These are phyloP conservation scores for Daboia siamensis DNA, from an alignment of 2,113 vertebrate genomes.

Conservation along the genomic window DNA sequence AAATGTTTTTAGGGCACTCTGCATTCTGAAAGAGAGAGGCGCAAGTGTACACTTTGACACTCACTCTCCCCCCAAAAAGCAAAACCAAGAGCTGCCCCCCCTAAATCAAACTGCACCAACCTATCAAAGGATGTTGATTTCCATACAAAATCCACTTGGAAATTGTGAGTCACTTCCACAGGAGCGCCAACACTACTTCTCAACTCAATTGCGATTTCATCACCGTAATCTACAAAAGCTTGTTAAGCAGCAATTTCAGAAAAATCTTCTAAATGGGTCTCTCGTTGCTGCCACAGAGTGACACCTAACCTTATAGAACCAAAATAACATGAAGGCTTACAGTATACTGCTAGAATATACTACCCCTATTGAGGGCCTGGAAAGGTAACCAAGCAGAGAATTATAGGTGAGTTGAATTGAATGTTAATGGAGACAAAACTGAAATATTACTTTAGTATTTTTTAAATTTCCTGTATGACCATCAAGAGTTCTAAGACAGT, in stretches of 20 bases:
- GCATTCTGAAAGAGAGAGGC: slow-evolving; percentile 79
- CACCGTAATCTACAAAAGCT: slow-evolving; percentile 88
- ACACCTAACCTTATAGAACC: not conserved
- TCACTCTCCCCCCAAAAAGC: not conserved
- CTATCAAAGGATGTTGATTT: slow-evolving; percentile 99
- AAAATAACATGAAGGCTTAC: not conserved
- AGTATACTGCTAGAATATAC: too few relatives aligned
- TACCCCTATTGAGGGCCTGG: not conserved
- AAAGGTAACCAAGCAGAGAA: not conserved
- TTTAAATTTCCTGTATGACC: not conserved
- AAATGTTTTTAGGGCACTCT: slow-evolving; percentile 95
- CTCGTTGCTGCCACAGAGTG: slow-evolving; percentile 10
- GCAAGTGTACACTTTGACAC: too few relatives aligned
- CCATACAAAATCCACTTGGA: slow-evolving; percentile 99
- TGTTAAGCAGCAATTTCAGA: slow-evolving; percentile 75
- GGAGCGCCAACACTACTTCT: slow-evolving; percentile 94
- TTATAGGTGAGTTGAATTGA: not conserved
- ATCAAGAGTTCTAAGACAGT: not conserved
- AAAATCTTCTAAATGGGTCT: slow-evolving; percentile 15
- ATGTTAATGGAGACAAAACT: not conserved
- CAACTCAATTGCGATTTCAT: slow-evolving; percentile 97
- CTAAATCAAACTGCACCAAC: slow-evolving; percentile 55
- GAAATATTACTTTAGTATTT: not conserved
- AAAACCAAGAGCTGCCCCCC: not conserved
- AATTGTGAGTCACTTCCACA: slow-evolving; percentile 96